Conservation (phyloP, 1,140 invertebrate species). For the Sipha flava region DNA sequence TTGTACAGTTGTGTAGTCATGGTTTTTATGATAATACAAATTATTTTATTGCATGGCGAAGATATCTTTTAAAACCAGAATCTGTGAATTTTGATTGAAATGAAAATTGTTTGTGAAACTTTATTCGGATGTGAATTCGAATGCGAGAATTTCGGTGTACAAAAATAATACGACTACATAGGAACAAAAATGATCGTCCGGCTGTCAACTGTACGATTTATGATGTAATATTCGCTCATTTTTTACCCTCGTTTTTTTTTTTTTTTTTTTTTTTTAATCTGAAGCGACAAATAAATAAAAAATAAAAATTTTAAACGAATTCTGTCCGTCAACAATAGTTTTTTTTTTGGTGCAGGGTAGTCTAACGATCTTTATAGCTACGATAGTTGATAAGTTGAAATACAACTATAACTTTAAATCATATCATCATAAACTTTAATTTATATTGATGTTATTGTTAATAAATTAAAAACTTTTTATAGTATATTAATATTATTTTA, state of each 20-base stretch:
- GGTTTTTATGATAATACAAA: too few species aligned
- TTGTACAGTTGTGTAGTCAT: too few species aligned
- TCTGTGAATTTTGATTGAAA: too few species aligned
- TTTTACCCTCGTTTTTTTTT: neutral
- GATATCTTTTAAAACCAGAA: too few species aligned
- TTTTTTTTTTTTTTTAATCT: neutral
- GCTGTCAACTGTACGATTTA: slow-evolving; percentile 1
- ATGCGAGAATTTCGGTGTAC: neutral
- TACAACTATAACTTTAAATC: too few species aligned
- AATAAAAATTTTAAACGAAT: neutral
- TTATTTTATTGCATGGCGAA: too few species aligned
- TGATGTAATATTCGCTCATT: too few species aligned
- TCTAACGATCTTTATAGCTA: neutral
- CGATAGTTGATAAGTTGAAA: neutral
- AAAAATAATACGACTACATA: neutral
- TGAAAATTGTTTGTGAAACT: neutral
- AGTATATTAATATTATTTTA: too few species aligned
- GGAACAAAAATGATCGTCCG: neutral
- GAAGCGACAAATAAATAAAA: neutral
- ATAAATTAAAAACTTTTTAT: too few species aligned
- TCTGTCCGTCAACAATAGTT: neutral
- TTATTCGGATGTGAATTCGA: neutral
- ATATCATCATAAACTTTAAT: too few species aligned
- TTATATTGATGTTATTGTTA: too few species aligned
- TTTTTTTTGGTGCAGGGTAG: neutral